These are phyloP conservation scores for Zapus hudsonius DNA, from an alignment of 2,113 vertebrate genomes.

Conservation along the genomic window DNA sequence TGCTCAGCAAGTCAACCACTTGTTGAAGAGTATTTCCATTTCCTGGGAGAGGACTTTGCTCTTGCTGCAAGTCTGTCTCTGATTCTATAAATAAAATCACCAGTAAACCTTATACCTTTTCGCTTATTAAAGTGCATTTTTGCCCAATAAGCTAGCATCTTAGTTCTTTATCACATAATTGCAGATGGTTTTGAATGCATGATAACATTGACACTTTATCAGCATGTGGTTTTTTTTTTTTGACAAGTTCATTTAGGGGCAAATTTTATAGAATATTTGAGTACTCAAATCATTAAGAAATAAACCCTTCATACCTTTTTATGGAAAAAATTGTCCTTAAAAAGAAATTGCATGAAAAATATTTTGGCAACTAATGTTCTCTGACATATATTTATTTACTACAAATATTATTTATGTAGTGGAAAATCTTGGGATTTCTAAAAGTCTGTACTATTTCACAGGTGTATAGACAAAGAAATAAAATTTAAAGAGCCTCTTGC, in stretches of 20 bases:
- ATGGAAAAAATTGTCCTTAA: background rate
- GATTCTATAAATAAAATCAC: slow-evolving; percentile 39
- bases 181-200: slow-evolving; percentile 29
- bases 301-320: too few relatives aligned
- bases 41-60: background rate
- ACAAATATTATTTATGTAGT: background rate
- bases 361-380: background rate
- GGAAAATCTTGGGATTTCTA: background rate
- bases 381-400: background rate
- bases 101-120: background rate
- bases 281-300: background rate
- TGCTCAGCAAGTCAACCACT: background rate
- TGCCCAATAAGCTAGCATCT: slow-evolving; percentile 23
- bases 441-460: background rate
- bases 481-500: background rate
- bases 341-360: background rate
- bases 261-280: background rate
- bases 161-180: slow-evolving; percentile 34
- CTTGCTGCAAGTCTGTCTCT: background rate
- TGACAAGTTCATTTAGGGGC: background rate
- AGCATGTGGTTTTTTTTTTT: background rate
- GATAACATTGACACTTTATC: slow-evolving; percentile 2
- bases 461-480: background rate
- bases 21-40: slow-evolving; percentile 7
- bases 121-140: slow-evolving; percentile 8